A percentile compares a stretch with the other conserved stretches of the same genome.
phyloP scores from a whole-genome alignment of 2,113 vertebrate genomes.

The Macquaria australasica region DNA sequence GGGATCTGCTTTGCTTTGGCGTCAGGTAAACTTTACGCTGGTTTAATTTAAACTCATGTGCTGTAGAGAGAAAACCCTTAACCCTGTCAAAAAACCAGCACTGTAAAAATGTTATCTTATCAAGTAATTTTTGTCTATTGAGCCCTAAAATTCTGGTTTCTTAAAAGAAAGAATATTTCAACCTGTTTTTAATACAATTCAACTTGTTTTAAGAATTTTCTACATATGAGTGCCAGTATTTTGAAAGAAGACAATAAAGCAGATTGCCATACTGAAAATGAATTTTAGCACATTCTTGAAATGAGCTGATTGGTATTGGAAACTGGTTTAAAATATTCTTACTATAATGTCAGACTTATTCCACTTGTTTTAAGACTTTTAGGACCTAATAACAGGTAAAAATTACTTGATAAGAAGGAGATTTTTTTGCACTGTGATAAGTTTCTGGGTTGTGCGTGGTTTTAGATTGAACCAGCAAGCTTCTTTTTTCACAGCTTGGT shows the following conservation, averaged over 20 bases:
- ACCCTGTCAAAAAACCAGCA: not conserved
- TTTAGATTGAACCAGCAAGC: constrained; percentile 38
- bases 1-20: constrained; percentile 81
- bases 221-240: not conserved
- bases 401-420: not conserved
- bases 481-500: constrained; percentile 49
- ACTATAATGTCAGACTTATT: not conserved
- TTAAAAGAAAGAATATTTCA: not conserved
- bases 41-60: constrained; percentile 50
- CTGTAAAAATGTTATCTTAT: not conserved
- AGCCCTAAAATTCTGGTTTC: not conserved
- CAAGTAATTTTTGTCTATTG: not conserved
- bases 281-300: not conserved
- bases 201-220: not conserved
- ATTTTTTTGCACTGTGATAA: not conserved
- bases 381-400: not conserved
- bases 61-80: not conserved
- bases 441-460: not conserved
- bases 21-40: constrained; percentile 15
- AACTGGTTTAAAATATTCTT: not conserved
- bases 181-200: not conserved
- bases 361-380: not conserved
- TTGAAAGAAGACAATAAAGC: not conserved
- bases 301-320: not conserved
- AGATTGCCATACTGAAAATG: no score